Base-by-base conservation (phyloP, 2,113 vertebrate genomes). In the Salvelinus sp. region DNA sequence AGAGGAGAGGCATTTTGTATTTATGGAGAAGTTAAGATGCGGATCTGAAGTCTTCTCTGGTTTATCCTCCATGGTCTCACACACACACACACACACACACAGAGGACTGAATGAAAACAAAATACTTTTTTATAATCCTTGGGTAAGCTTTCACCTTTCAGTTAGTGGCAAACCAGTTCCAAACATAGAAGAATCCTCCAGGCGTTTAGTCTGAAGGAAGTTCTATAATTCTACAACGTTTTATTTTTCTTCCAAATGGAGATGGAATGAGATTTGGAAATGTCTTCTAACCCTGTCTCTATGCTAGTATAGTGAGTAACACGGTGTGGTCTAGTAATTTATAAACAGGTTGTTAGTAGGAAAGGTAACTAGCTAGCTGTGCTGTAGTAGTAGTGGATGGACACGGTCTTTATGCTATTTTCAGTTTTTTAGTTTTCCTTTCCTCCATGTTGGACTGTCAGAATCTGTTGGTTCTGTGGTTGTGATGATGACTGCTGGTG, bases 1-100 rank as follows among this genome's bases (percentile, higher is more conserved):
- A 89, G 78, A 86, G 95, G 95, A 94, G 94, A 96, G 93, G 92
- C 95, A 95, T 95, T 97, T 96, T 98, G 96, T 95, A 95, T 98
- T 96, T 96, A 62, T 22, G 58, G 58, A 95, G 96, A 96, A 91
- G 91, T 93, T 91, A 91, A 91, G 92, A 96, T 95, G 95, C 93
- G 95, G 95, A 89, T 95, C 95, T 94, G 93, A 95, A 95, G 95
- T 90, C 87, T 94, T 97, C 83, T 96, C 88, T 88, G 91, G 86
- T 94, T 96, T 93, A 94, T 96, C 84, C 89, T 93, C 89, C 89
- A 92, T 91, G 91, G 91, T 92, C 92, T 90, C 96, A 96, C 58
- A 95, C 95, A 95, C 96, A 96, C 96, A 96, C 33, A 33, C 33
- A 44, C 38, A 44, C 38, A 44, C 38, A 44, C 7, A 44, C 38